Conservation (phyloP, 2,113 vertebrate species). For the Chloropsis hardwickii region DNA sequence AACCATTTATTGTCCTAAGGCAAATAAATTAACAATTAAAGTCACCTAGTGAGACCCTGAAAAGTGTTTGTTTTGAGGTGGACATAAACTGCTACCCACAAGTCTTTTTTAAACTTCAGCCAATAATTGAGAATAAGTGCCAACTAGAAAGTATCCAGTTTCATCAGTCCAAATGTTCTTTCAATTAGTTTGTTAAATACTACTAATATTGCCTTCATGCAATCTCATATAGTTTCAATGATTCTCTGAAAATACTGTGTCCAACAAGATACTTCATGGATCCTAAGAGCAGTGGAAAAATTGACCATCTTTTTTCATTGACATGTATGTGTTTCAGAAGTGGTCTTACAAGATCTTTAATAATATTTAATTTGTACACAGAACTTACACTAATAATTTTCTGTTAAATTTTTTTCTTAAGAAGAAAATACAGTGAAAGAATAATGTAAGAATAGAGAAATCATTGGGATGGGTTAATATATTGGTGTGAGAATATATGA, state of each 20-base stretch:
- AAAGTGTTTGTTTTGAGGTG: neutral
- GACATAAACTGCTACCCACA: neutral
- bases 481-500: neutral
- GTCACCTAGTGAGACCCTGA: neutral
- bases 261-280: neutral
- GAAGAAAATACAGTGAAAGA: neutral
- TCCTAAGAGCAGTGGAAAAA: neutral
- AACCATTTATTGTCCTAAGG: neutral
- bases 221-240: neutral
- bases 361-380: neutral
- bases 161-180: neutral
- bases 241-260: neutral
- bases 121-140: neutral
- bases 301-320: neutral
- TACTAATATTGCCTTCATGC: neutral
- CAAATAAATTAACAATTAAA: neutral
- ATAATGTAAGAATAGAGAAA: neutral
- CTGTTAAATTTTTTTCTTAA: neutral
- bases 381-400: neutral
- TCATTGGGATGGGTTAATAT: neutral
- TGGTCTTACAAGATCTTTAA: neutral
- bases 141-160: constrained; percentile 6
- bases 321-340: neutral
- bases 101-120: neutral
- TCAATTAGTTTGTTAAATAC: neutral